A percentile compares a stretch with the other conserved stretches of the same genome.
Conservation (phyloP, 2,113 vertebrate species). For the Zosterops pallidus region DNA sequence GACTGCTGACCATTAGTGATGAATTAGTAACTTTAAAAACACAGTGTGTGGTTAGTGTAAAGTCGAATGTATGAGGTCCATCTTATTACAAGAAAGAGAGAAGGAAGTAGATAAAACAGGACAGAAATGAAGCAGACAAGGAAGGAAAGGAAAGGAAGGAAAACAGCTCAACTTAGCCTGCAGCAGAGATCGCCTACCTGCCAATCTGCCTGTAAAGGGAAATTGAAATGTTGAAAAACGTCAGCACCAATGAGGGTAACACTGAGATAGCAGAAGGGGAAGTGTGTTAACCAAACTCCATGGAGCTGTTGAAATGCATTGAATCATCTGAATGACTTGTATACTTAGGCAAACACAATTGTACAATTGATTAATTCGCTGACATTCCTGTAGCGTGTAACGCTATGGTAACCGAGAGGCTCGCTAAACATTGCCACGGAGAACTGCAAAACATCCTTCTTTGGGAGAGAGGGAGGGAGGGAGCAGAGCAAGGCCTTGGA, state of each 20-base stretch:
- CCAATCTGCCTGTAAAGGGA: background rate
- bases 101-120: background rate
- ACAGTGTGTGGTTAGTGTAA: background rate
- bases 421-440: background rate
- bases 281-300: background rate
- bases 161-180: constrained; percentile 13
- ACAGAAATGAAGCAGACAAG: background rate
- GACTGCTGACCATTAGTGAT: background rate
- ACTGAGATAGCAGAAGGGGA: background rate
- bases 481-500: background rate
- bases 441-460: background rate
- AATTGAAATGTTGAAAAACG: background rate
- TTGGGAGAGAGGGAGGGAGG: background rate
- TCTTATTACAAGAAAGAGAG: background rate
- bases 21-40: background rate
- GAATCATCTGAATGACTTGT: constrained; percentile 6
- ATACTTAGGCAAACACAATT: constrained; percentile 44
- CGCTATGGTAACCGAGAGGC: constrained; percentile 21
- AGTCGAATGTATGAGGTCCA: background rate
- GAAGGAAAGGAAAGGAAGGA: background rate
- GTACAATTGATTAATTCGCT: constrained; percentile 54
- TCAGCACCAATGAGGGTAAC: background rate
- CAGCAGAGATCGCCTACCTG: background rate
- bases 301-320: constrained; percentile 1
- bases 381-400: background rate